A percentile compares a stretch with the other conserved stretches of the same genome.
Conservation (phyloP, 2,113 vertebrate species). For the Motacilla tschutschensis region DNA sequence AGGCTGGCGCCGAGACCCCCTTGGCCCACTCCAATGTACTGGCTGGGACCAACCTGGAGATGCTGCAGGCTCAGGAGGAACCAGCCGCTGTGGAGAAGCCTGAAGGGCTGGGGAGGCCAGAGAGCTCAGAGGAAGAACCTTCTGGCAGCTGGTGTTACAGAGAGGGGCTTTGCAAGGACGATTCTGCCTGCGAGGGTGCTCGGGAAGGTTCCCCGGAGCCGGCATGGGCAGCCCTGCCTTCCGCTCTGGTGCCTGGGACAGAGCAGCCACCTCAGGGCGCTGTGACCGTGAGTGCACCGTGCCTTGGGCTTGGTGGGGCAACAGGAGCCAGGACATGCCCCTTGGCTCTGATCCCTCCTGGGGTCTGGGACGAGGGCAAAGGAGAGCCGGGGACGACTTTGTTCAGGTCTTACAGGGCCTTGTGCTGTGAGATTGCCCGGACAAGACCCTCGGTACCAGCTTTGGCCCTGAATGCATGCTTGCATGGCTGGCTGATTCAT, state of each 20-base stretch:
- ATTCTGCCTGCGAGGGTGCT: not conserved
- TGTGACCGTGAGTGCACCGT: not conserved
- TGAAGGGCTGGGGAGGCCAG: not conserved
- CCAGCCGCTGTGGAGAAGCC: not conserved
- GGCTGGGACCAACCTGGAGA: not conserved
- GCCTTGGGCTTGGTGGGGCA: accelerated
- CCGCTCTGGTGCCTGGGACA: accelerated
- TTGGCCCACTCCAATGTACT: not conserved
- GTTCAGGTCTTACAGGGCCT: not conserved
- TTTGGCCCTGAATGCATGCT: not conserved
- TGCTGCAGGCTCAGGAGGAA: not conserved
- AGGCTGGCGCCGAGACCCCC: not conserved
- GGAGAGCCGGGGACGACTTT: not conserved
- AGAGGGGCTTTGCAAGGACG: not conserved
- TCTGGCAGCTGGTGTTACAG: not conserved
- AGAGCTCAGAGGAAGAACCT: conserved; percentile 46
- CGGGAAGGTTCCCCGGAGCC: conserved; percentile 65
- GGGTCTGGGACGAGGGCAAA: not conserved
- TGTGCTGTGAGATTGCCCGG: accelerated
- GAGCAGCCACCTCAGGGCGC: not conserved
- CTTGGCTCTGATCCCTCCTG: not conserved
- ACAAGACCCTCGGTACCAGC: accelerated
- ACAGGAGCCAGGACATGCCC: not conserved
- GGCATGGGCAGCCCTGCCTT: conserved; percentile 47
- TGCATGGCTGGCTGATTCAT: not conserved